These are phyloP conservation scores for Dromaius novaehollandiae DNA, from an alignment of 2,113 vertebrate species.

Conservation along the genomic window DNA sequence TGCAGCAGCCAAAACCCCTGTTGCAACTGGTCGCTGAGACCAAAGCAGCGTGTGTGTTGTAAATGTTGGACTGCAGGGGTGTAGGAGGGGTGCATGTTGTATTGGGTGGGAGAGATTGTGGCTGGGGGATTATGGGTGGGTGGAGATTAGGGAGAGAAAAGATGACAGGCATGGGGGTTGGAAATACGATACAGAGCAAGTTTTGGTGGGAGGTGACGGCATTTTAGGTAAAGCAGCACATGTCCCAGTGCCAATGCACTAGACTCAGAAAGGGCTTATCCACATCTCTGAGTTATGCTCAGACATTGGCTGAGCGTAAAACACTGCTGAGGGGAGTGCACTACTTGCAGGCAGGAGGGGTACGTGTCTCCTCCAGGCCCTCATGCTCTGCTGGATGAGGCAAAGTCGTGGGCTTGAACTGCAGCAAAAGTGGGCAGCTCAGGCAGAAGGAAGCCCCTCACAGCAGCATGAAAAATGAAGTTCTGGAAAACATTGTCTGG, in stretches of 20 bases:
- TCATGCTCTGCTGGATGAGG: background rate
- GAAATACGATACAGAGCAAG: accelerated
- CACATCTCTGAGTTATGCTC: background rate
- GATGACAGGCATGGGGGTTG: background rate
- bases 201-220: accelerated
- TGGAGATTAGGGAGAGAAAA: background rate
- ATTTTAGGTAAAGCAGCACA: background rate
- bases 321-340: background rate
- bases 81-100: too few species aligned
- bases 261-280: background rate
- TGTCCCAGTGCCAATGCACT: background rate
- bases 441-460: background rate
- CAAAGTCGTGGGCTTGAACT: background rate
- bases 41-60: accelerated
- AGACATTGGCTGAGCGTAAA: background rate
- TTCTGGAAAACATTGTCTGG: background rate
- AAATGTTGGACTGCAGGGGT: background rate
- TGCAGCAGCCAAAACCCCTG: background rate
- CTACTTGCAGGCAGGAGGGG: background rate
- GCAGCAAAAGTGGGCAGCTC: background rate
- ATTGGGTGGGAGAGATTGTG: background rate
- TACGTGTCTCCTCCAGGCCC: background rate
- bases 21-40: background rate
- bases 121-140: background rate
- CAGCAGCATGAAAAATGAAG: background rate